Evolutionary conservation across 2,888 invertebrate genomes (phyloP).

Genomic region (Drosophila infuscata): DNA sequence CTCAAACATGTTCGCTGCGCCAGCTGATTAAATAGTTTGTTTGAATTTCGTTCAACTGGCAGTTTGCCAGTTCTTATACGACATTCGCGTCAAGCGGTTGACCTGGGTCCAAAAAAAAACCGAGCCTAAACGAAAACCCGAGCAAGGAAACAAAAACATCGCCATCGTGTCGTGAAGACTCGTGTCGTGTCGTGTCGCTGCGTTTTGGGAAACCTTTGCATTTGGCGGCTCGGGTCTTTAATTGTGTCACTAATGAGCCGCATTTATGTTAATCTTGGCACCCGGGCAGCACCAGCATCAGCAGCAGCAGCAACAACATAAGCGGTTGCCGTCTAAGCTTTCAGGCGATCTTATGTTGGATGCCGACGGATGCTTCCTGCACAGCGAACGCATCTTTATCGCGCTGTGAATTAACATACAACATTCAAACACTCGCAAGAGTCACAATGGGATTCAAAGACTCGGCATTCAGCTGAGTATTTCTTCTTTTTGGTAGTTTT

Average conservation of each 20-base stretch:
- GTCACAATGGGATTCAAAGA: constrained; percentile 22
- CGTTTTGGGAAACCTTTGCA: constrained; percentile 22
- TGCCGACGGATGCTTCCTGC: constrained; percentile 27
- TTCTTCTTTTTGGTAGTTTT: constrained; percentile 71
- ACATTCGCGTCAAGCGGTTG: constrained; percentile 68
- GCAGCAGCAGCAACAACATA: not conserved
- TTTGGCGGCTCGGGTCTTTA: constrained; percentile 63
- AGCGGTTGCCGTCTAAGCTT: constrained; percentile 59
- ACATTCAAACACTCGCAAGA: constrained; percentile 47
- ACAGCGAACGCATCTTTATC: constrained; percentile 54
- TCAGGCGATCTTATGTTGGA: constrained; percentile 44
- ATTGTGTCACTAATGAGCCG: constrained; percentile 81
- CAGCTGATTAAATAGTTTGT: constrained; percentile 61
- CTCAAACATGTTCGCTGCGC: constrained; percentile 64
- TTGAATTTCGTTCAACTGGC: constrained; percentile 56
- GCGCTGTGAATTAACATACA: constrained; percentile 64
- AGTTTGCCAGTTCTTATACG: constrained; percentile 71
- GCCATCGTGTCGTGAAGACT: constrained; percentile 3
- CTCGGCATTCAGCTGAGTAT: constrained; percentile 28
- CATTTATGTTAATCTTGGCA: constrained; percentile 81
- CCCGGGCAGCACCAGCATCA: constrained; percentile 48
- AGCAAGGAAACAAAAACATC: constrained; percentile 13
- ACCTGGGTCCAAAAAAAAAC: constrained; percentile 36
- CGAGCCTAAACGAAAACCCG: constrained; percentile 13
- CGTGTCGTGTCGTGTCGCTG: constrained; percentile 11